These are phyloP conservation scores for Lagria hirta DNA, from an alignment of 2,888 invertebrate genomes.

Conservation along the genomic window DNA sequence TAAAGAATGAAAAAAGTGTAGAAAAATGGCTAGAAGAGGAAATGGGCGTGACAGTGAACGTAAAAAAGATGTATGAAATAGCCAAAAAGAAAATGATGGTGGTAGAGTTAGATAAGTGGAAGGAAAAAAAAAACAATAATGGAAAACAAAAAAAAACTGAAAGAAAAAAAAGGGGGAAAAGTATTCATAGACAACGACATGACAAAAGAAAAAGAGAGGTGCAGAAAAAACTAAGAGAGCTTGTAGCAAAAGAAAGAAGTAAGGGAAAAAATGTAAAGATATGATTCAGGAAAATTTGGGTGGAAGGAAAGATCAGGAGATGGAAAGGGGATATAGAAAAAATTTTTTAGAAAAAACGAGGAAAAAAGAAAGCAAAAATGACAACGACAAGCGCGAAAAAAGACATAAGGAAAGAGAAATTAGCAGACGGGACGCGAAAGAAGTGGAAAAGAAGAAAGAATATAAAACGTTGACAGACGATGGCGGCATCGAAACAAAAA, in stretches of 20 bases:
- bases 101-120: neutral
- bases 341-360: too few species aligned
- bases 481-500: too few species aligned
- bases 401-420: neutral
- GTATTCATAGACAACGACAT: neutral
- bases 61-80: neutral
- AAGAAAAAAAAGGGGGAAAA: constrained; percentile 1
- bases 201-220: constrained; percentile 1
- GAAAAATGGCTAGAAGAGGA: neutral
- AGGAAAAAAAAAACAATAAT: neutral
- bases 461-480: too few species aligned
- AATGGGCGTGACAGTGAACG: neutral
- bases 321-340: too few species aligned
- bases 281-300: neutral
- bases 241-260: neutral
- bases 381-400: neutral
- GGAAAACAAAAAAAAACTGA: constrained; percentile 3
- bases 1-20: neutral
- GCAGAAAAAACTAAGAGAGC: neutral
- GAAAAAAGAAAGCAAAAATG: too few species aligned
- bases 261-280: neutral
- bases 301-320: neutral
- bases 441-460: neutral
- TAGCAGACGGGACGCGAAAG: neutral
- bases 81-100: constrained; percentile 1